These are phyloP conservation scores for Candidula unifasciata DNA, from an alignment of 2,888 invertebrate species.

Conservation along the genomic window DNA sequence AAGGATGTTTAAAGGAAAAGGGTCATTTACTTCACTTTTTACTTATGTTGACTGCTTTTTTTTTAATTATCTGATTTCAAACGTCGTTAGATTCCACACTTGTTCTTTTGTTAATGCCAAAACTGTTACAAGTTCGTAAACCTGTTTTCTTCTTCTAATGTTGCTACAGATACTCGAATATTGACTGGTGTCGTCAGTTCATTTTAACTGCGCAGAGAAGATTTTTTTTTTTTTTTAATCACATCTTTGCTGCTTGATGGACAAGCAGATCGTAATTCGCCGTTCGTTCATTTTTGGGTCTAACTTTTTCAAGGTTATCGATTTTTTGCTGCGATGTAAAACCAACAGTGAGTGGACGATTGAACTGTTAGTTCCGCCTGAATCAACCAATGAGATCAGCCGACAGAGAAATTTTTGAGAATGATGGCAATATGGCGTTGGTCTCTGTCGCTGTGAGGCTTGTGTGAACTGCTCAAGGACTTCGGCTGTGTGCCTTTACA, in stretches of 20 bases:
- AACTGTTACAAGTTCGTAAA: too few relatives aligned
- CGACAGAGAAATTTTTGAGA: slow-evolving; percentile 2
- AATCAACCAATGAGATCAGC: slow-evolving; percentile 37
- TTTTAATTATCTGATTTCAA: too few relatives aligned
- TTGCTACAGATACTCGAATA: too few relatives aligned
- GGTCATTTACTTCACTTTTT: too few relatives aligned
- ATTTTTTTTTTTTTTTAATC: background rate
- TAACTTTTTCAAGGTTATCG: slow-evolving; percentile 25
- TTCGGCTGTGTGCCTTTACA: slow-evolving; percentile 2
- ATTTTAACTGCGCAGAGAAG: too few relatives aligned
- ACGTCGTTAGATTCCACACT: too few relatives aligned
- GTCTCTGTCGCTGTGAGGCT: background rate
- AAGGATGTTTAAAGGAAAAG: too few relatives aligned
- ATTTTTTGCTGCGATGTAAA: slow-evolving; percentile 28
- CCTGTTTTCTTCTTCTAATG: too few relatives aligned
- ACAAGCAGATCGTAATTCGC: background rate
- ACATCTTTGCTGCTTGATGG: background rate
- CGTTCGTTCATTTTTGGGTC: background rate
- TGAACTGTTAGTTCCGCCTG: slow-evolving; percentile 39
- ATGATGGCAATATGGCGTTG: slow-evolving; percentile 48
- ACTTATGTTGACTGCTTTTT: too few relatives aligned
- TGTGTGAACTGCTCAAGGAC: slow-evolving; percentile 39
- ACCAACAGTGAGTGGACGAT: slow-evolving; percentile 20
- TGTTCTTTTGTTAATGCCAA: too few relatives aligned
- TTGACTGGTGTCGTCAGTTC: too few relatives aligned